Percentiles rank a stretch among this genome's conserved stretches.
Evolutionary conservation across 2,888 invertebrate genomes (phyloP).

Genomic region (Hemithea aestivaria): DNA sequence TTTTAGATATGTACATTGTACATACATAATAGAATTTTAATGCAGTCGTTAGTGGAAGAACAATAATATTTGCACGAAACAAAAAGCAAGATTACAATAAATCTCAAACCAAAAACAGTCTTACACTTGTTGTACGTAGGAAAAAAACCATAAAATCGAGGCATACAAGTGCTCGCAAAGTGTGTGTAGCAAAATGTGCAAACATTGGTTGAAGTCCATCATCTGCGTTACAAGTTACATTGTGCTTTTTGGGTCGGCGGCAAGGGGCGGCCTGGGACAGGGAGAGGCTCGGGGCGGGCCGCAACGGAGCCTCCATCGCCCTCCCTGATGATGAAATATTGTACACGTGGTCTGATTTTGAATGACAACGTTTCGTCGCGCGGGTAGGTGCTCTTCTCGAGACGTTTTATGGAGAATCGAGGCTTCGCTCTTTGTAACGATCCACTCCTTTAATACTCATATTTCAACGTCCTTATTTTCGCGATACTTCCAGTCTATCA

Average conservation of each 20-base stretch:
- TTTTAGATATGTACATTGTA: too few species aligned
- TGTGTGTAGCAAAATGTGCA: not conserved
- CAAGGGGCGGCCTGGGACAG: slow-evolving; percentile 28
- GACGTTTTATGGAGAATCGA: slow-evolving; percentile 69
- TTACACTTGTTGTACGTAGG: too few species aligned
- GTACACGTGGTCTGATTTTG: slow-evolving; percentile 86
- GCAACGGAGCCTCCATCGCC: slow-evolving; percentile 10
- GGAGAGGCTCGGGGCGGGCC: slow-evolving; percentile 8
- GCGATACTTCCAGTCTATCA: slow-evolving; percentile 11
- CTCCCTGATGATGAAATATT: slow-evolving; percentile 85
- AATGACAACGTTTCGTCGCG: slow-evolving; percentile 82
- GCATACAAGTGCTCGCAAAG: too few species aligned
- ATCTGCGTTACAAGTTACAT: slow-evolving; percentile 9
- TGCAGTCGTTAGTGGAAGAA: too few species aligned
- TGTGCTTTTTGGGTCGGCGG: slow-evolving; percentile 35
- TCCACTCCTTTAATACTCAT: slow-evolving; percentile 46
- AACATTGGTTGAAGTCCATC: not conserved
- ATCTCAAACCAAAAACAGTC: too few species aligned
- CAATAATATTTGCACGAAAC: too few species aligned
- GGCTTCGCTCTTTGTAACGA: slow-evolving; percentile 59
- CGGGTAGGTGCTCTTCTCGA: slow-evolving; percentile 59
- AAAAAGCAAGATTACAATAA: too few species aligned
- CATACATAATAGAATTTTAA: too few species aligned
- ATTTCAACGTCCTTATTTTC: slow-evolving; percentile 25
- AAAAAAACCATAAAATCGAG: too few species aligned